Conservation (phyloP, 2,113 vertebrate species). For the Rana temporaria region DNA sequence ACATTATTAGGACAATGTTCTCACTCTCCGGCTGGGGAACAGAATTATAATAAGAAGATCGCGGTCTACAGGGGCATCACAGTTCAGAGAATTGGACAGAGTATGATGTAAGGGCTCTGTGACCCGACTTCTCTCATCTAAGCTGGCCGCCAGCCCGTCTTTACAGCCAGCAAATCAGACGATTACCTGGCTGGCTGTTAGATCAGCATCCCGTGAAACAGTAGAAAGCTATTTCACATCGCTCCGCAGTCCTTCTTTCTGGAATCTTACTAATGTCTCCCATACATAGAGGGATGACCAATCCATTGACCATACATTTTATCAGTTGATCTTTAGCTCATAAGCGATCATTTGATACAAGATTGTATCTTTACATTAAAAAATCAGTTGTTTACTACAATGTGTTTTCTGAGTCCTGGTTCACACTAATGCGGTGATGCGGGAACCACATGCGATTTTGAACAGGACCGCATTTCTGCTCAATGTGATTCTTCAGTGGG, state of each 20-base stretch:
- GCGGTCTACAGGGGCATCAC: background rate
- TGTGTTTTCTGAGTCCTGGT: too few species aligned
- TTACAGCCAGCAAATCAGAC: constrained; percentile 18
- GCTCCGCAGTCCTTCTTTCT: background rate
- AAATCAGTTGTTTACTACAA: too few species aligned
- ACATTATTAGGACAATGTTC: background rate
- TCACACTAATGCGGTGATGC: too few species aligned
- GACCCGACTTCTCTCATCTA: constrained; percentile 5
- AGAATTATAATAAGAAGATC: background rate
- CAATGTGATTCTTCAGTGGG: too few species aligned
- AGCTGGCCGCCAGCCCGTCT: background rate
- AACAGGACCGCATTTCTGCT: too few species aligned
- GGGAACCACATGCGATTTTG: too few species aligned
- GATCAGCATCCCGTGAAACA: background rate
- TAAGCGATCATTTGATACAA: too few species aligned
- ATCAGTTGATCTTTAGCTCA: too few species aligned
- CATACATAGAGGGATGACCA: too few species aligned
- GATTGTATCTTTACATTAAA: too few species aligned
- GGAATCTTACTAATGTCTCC: too few species aligned
- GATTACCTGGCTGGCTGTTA: constrained; percentile 17
- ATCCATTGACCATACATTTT: too few species aligned
- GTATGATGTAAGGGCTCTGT: background rate
- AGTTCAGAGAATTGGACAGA: background rate
- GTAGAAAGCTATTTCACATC: background rate
- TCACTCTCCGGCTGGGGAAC: background rate